Conservation (phyloP, 2,113 vertebrate genomes). For the Acanthochromis polyacanthus region DNA sequence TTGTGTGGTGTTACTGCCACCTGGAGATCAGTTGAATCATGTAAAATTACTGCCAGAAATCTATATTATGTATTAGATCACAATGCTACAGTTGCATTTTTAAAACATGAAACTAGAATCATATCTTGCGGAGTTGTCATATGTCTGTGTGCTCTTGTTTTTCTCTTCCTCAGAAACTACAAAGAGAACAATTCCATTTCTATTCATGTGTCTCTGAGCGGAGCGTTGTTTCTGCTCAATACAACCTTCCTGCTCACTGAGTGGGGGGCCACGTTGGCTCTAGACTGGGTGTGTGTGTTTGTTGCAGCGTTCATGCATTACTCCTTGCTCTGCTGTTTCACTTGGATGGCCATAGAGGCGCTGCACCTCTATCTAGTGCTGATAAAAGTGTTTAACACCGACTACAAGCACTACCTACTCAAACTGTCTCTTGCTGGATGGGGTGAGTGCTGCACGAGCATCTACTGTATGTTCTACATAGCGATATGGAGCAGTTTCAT, state of each 20-base stretch:
- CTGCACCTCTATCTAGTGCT: constrained; percentile 81
- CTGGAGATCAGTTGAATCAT: neutral
- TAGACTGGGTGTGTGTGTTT: constrained; percentile 62
- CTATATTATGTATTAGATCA: neutral
- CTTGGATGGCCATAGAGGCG: constrained; percentile 83
- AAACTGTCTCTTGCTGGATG: constrained; percentile 80
- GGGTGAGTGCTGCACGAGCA: constrained; percentile 70
- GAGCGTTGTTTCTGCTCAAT: constrained; percentile 80
- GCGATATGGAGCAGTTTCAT: neutral
- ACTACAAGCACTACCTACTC: constrained; percentile 75
- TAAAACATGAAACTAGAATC: no score
- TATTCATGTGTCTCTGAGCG: constrained; percentile 80
- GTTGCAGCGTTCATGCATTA: constrained; percentile 76
- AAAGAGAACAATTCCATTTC: constrained; percentile 55
- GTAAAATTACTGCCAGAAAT: neutral
- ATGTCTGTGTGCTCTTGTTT: neutral
- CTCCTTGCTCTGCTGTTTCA: constrained; percentile 79
- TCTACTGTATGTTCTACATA: neutral
- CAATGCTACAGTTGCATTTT: neutral
- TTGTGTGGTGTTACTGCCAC: no score
- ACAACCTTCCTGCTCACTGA: constrained; percentile 76
- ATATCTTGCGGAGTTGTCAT: neutral
- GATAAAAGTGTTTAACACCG: constrained; percentile 80
- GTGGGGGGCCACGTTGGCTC: constrained; percentile 63
- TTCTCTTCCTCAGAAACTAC: constrained; percentile 45